Conservation (phyloP, 2,888 invertebrate genomes). For the Lysandra bellargus region DNA sequence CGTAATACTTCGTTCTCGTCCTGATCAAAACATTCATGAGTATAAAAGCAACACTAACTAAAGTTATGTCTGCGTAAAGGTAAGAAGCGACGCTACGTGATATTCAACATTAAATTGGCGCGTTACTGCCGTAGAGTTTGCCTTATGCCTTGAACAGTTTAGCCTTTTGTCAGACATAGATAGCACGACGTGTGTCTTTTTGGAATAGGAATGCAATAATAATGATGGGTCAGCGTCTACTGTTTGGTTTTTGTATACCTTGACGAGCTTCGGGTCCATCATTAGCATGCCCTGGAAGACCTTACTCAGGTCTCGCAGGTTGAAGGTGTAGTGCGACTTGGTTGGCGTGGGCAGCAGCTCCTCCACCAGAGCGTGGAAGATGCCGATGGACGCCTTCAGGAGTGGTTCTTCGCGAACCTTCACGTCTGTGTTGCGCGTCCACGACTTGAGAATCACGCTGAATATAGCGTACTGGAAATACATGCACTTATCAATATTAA, state of each 20-base stretch:
- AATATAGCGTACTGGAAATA: slow-evolving; percentile 78
- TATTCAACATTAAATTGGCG: too few relatives aligned
- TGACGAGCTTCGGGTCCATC: slow-evolving; percentile 82
- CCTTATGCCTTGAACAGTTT: too few relatives aligned
- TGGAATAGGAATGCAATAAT: too few relatives aligned
- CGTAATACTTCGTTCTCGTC: slow-evolving; percentile 82
- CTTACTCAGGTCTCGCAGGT: slow-evolving; percentile 91
- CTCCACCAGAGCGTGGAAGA: slow-evolving; percentile 83
- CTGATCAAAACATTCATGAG: slow-evolving; percentile 50
- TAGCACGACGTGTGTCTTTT: too few relatives aligned
- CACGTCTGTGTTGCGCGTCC: slow-evolving; percentile 74
- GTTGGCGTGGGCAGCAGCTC: slow-evolving; percentile 92
- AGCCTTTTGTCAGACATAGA: too few relatives aligned
- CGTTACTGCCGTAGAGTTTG: too few relatives aligned
- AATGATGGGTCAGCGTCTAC: too few relatives aligned
- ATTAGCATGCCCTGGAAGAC: slow-evolving; percentile 91
- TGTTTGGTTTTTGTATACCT: slow-evolving; percentile 51
- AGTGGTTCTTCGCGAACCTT: slow-evolving; percentile 69
- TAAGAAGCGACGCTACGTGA: too few relatives aligned
- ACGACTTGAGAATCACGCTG: slow-evolving; percentile 85
- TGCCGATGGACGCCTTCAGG: slow-evolving; percentile 83
- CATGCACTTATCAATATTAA: background rate
- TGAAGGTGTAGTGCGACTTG: slow-evolving; percentile 95
- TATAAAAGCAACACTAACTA: too few relatives aligned
- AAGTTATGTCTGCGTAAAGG: too few relatives aligned